phyloP scores from a whole-genome alignment of 1,140 invertebrate genomes.

The Mamestra configurata region DNA sequence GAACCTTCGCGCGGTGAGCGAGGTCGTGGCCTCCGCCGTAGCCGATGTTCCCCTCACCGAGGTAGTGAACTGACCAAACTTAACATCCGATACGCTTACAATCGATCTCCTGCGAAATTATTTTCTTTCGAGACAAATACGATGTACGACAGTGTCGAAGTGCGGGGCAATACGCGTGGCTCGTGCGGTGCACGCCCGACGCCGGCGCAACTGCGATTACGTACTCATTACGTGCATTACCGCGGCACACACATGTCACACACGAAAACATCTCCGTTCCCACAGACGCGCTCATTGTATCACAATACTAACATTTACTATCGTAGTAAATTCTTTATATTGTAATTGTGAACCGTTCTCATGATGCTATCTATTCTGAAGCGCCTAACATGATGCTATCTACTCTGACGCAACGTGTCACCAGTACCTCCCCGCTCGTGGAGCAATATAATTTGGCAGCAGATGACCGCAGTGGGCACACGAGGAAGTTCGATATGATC shows the following conservation, averaged over 20 bases:
- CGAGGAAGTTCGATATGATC: neutral
- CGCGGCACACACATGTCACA: too few relatives aligned
- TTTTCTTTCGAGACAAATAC: too few relatives aligned
- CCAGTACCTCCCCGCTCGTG: neutral
- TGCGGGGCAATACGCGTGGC: too few relatives aligned
- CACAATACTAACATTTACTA: neutral
- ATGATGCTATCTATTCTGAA: neutral
- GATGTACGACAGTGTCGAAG: too few relatives aligned
- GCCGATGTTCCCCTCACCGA: neutral
- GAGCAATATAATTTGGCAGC: neutral
- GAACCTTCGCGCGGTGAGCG: neutral
- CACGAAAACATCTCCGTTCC: too few relatives aligned
- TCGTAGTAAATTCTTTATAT: conserved; percentile 1
- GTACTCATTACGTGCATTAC: neutral
- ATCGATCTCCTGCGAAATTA: too few relatives aligned
- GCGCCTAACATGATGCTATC: too few relatives aligned
- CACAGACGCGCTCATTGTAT: too few relatives aligned
- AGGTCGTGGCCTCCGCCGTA: neutral
- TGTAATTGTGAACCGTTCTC: neutral
- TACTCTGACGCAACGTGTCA: neutral
- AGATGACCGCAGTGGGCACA: neutral
- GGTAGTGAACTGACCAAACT: too few relatives aligned
- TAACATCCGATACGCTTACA: too few relatives aligned
- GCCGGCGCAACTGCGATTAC: too few relatives aligned
- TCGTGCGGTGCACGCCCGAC: too few relatives aligned